Conservation (phyloP, 1,140 invertebrate species). For the Temnothorax longispinosus region DNA sequence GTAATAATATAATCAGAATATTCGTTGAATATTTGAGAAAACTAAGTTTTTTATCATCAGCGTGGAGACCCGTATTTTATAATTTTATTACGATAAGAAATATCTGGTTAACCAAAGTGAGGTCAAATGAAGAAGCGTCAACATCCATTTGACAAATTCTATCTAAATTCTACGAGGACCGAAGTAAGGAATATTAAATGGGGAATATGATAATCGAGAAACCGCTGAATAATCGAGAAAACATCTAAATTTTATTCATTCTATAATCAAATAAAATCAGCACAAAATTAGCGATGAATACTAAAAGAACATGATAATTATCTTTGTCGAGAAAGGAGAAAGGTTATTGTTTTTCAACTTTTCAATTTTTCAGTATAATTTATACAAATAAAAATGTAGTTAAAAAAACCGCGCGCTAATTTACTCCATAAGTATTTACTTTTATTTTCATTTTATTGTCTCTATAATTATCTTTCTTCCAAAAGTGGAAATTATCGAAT, state of each 20-base stretch:
- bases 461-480: background rate
- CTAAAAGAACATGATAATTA: background rate
- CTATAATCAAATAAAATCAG: conserved; percentile 27
- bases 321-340: background rate
- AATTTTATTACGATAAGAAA: conserved; percentile 52
- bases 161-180: conserved; percentile 8
- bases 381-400: background rate
- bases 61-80: background rate
- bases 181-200: conserved; percentile 59
- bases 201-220: conserved; percentile 17
- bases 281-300: conserved; percentile 12
- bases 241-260: background rate
- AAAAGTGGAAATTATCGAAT: conserved; percentile 48
- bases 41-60: conserved; percentile 32
- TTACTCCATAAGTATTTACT: background rate
- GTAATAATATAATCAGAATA: conserved; percentile 20
- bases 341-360: background rate
- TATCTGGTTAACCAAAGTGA: conserved; percentile 52
- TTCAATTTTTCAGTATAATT: background rate
- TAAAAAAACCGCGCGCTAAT: background rate
- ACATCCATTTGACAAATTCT: conserved; percentile 31
- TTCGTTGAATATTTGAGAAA: conserved; percentile 50
- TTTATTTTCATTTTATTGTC: background rate
- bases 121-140: conserved; percentile 59
- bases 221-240: background rate